Evolutionary conservation across 1,140 invertebrate genomes (phyloP), one percentile per base, ranked within the genome.

Genomic region (Odontomachus brunneus): DNA sequence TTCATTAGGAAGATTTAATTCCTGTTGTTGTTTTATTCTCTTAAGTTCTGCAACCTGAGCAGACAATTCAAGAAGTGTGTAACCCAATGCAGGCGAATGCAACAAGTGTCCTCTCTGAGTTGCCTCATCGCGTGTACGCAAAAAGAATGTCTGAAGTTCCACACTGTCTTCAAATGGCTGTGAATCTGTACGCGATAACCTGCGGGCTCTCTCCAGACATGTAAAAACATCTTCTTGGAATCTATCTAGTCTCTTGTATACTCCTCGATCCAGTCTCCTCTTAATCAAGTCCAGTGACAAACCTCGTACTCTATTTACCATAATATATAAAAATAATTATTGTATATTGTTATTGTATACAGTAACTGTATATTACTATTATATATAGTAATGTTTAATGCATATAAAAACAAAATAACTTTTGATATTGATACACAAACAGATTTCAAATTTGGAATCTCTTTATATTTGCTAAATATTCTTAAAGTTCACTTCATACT

Each of bases 221-320:
- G 97, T 96, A 92, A 99, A 99, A 88, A 99, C 96, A 91, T 99
- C 99, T 90, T 99, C 98, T 95, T 99, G 99, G 93, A 99, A 99
- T 63, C 96, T 95, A 93, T 99, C 99, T 44, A 99, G 93, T 26
- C 99, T 95, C 86, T 97, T 97, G 92, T 99, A 99, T 17, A 98
- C 95, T 9, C 98, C 97, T 91, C 97, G 96, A 91, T 98, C 97
- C 19, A 98, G 93, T 7, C 97, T 94, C 15, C 97, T 94, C 91
- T 98, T 98, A 44, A 98, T 97, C 44, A 98, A 93, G 92, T 98
- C 97, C 75, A 98, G 93, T 0, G 97, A 98, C 24, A 98, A 94
- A 0, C 96, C 97, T 49, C 97, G 95, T 11, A 97, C 93, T 86
- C 97, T 97, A 67, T 92, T 91, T 69, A 97, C 59, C 91, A n/a